Percentiles rank a stretch among this genome's conserved stretches.
Evolutionary conservation across 2,113 vertebrate genomes (phyloP).

Genomic region (Marmota flaviventris): DNA sequence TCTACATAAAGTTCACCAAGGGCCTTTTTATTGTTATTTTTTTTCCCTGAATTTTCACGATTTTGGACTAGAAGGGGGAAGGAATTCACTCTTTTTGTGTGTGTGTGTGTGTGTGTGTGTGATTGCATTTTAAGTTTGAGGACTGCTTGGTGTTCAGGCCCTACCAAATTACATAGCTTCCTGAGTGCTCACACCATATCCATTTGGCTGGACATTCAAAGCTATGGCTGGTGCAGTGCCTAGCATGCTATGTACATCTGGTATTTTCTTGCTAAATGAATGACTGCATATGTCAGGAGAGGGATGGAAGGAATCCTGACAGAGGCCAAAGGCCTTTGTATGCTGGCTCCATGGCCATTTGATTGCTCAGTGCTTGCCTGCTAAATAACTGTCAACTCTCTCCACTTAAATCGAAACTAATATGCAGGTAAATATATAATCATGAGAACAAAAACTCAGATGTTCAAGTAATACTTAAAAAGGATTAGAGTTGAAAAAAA

Average conservation of each 20-base stretch:
- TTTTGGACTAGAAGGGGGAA: background rate
- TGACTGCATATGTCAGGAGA: accelerated
- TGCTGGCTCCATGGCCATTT: no score
- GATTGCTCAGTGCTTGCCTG: background rate
- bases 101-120: no score
- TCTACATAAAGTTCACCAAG: background rate
- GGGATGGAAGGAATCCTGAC: background rate
- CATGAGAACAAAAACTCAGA: background rate
- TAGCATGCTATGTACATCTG: background rate
- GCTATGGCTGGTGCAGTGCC: background rate
- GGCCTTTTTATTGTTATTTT: background rate
- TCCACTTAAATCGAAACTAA: background rate
- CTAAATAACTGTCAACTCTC: background rate
- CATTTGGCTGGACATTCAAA: background rate
- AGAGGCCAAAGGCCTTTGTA: no score
- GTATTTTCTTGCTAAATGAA: background rate
- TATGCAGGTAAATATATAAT: background rate
- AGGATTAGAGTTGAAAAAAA: background rate
- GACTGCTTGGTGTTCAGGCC: background rate
- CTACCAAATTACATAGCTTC: background rate
- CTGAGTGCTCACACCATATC: background rate
- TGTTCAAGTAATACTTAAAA: background rate
- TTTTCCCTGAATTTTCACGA: background rate
- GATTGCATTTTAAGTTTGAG: background rate
- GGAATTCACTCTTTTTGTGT: background rate